A percentile compares a stretch with the other conserved stretches of the same genome.
Evolutionary conservation across 2,888 invertebrate species (phyloP).

Genomic region (Unio delphinus): DNA sequence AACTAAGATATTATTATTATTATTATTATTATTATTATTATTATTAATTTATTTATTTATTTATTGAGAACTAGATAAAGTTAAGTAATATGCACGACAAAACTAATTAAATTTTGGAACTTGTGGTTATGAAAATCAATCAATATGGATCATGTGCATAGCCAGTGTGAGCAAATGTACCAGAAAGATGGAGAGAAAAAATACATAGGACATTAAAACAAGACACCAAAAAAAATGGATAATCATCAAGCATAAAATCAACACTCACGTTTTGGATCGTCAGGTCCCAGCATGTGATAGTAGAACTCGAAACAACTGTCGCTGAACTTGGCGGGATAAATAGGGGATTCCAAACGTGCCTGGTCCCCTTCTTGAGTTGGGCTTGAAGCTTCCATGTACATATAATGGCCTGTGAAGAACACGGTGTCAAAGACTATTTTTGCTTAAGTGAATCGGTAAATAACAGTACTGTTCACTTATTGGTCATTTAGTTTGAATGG

Average conservation of each 20-base stretch:
- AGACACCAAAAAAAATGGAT: not conserved
- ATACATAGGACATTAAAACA: not conserved
- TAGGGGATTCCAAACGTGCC: slow-evolving; percentile 44
- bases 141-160: too few species aligned
- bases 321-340: slow-evolving; percentile 28
- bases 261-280: slow-evolving; percentile 28
- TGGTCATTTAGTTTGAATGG: too few species aligned
- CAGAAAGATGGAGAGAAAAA: not conserved
- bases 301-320: slow-evolving; percentile 54
- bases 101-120: too few species aligned
- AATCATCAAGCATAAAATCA: not conserved
- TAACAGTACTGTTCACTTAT: not conserved
- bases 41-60: too few species aligned
- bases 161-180: not conserved
- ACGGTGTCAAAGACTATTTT: not conserved
- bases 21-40: too few species aligned
- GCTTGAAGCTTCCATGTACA: slow-evolving; percentile 45
- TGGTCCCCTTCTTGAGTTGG: slow-evolving; percentile 41
- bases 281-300: slow-evolving; percentile 56
- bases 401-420: slow-evolving; percentile 41
- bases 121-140: too few species aligned
- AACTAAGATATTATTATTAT: too few species aligned
- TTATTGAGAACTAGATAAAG: too few species aligned
- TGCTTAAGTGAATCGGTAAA: not conserved
- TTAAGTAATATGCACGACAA: too few species aligned